Base-by-base conservation (phyloP, 2,888 invertebrate genomes). In the Amblyjoppa fuscipennis region DNA sequence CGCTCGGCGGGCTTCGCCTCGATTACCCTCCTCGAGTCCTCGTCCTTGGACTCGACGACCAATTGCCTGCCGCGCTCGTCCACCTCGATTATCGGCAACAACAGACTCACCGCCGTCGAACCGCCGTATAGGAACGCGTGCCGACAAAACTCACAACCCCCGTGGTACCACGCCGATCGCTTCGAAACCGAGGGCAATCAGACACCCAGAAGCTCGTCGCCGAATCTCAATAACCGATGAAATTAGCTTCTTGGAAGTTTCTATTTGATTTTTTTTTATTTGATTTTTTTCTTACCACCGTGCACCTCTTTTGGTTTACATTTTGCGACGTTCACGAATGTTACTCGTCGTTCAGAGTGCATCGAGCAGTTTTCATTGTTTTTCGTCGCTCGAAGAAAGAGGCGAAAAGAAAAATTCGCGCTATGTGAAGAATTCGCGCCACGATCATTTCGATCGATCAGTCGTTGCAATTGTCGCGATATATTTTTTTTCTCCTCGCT, bases 141-240 rank as follows among this genome's bases (percentile, higher is more conserved):
- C 31, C 68, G 69, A 51, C 78, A 38, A 75, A 70, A 68, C n/a
- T 45, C 34, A 31, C 56, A 45, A 31, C 41, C 45, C 5, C 49
- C 49, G 28, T 64, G 28, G 75, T 51, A 70, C 53, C n/a, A 41
- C 7, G 31, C 61, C 20, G 78, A 85, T 34, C 78, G 75, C 13
- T 85, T 25, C 61, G 75, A 82, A 1, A 75, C n/a, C 5, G 51
- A 75, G n/a, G 11, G 70, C 25, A 75, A 69, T 64, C n/a, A 69
- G 41, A 53, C 38, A 2, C 38, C 78, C 61, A 75, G 81, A 51
- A 79, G 75, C 51, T 69, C 85, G 25, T 66, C 74, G 38, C 56
- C 81, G n/a, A 85, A 85, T 79, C 51, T 81, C 1, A 70, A 68
- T 81, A 81, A 66, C 75, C 85, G 85, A 79, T 85, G 51, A 85